Evolutionary conservation across 2,888 invertebrate genomes (phyloP), one percentile per base, ranked within the genome.

Genomic region (Drosophila parthenogenetica): DNA sequence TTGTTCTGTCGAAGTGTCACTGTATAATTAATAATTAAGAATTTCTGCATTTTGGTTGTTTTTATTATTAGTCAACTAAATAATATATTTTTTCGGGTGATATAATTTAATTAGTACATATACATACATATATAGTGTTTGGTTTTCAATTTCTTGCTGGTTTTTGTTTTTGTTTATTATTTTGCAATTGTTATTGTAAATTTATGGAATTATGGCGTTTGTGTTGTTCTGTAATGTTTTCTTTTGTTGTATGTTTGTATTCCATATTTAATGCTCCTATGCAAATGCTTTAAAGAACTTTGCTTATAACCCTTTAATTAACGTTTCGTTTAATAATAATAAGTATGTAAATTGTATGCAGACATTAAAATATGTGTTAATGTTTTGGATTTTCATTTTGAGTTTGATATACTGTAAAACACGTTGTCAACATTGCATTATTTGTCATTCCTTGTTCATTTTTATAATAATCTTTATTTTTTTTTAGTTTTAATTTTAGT

Each of bases 21-120:
- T 35, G 39, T 65, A 42, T 49, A 64, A 59, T 71, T 39, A 50
- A 62, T 66, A 73, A 69, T 67, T 29, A 29, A 29, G 29, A 29
- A 29, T 29, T 29, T 29, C 29, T 29, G 29, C 29, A 29, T 29
- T 29, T 74, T 70, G 17, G 43, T 35, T 60, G 76, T 80, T 48
- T 48, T 55, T 59, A 77, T 66, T 68, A 69, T 88, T 83, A 88
- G 71, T 80, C 87, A 88, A 83, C 82, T 85, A 88, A 86, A 82
- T 73, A 61, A 81, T 87, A 35, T 49, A 49, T 35, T 35, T 35
- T 37, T 45, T 22, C 13, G 45, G 51, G 81, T 83, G 84, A 83
- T 81, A 86, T 83, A 87, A 61, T 87, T 84, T 74, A 83, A 83
- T 77, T 77, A 86, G 74, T 80, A 86, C 79, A 89, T 87, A 65